phyloP scores from a whole-genome alignment of 2,797 vertebrate genomes.

The Podarcis siculus region DNA sequence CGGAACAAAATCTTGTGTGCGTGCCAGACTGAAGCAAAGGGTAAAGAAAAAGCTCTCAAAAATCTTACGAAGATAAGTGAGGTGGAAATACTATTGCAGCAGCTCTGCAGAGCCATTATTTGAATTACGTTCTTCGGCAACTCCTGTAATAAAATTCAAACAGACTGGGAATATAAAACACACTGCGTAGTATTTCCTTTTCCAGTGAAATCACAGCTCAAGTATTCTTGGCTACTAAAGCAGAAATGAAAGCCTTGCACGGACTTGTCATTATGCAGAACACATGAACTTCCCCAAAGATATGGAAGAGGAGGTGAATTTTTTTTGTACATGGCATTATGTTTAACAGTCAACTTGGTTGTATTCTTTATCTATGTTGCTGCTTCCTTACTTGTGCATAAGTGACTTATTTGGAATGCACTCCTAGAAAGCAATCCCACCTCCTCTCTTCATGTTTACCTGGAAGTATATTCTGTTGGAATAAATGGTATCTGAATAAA shows the following conservation, averaged over 20 bases:
- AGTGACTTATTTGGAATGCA: background rate
- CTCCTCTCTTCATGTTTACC: background rate
- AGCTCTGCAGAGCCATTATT: constrained; percentile 13
- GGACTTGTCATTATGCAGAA: background rate
- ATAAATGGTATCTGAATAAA: background rate
- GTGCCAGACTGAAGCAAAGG: background rate
- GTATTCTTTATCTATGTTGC: background rate
- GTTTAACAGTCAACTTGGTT: background rate
- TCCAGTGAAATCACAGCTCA: background rate
- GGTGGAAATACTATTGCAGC: constrained; percentile 44
- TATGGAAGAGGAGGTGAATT: background rate
- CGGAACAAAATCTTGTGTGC: constrained; percentile 13
- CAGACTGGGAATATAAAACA: background rate
- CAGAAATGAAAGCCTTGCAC: constrained; percentile 39
- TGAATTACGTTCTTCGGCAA: constrained; percentile 48
- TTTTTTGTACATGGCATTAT: background rate
- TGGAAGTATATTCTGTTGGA: background rate
- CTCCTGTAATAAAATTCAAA: constrained; percentile 46
- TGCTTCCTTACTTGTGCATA: background rate
- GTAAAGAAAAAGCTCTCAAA: constrained; percentile 33
- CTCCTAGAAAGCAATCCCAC: background rate
- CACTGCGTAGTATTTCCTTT: constrained; percentile 31
- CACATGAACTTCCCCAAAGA: background rate
- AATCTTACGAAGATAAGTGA: constrained; percentile 41
- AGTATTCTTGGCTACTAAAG: constrained; percentile 34